A percentile compares a stretch with the other conserved stretches of the same genome.
Evolutionary conservation across 2,888 invertebrate genomes (phyloP).

Genomic region (Synergus japonicus): DNA sequence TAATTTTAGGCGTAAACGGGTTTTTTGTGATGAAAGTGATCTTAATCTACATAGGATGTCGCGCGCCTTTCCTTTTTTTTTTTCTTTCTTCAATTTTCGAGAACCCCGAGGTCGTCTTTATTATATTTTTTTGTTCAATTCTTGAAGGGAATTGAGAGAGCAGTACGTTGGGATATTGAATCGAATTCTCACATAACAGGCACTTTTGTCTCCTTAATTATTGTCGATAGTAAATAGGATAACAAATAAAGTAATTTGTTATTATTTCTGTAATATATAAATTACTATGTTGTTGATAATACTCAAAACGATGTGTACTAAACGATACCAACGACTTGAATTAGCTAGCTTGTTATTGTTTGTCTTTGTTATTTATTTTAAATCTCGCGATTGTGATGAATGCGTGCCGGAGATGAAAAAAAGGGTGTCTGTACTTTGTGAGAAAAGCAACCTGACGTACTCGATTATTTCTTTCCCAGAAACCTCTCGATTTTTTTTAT

Average conservation of each 20-base stretch:
- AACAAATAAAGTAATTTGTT: constrained; percentile 38
- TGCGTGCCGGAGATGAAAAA: neutral
- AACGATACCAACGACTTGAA: constrained; percentile 40
- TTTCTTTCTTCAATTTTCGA: constrained; percentile 8
- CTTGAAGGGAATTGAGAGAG: neutral
- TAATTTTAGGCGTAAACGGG: constrained; percentile 54
- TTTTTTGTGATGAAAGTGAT: constrained; percentile 41
- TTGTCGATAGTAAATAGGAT: constrained; percentile 40
- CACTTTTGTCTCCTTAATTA: constrained; percentile 33
- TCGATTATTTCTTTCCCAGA: neutral
- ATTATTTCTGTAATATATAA: constrained; percentile 39
- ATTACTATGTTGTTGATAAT: constrained; percentile 40
- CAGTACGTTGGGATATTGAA: neutral
- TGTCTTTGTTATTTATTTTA: constrained; percentile 39
- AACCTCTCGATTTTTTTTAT: constrained; percentile 2
- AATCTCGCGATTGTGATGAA: constrained; percentile 37
- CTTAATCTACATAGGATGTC: constrained; percentile 38
- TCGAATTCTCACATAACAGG: neutral
- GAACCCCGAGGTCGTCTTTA: constrained; percentile 4
- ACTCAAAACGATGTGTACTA: constrained; percentile 36
- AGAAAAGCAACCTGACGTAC: constrained; percentile 25
- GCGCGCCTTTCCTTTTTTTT: constrained; percentile 19
- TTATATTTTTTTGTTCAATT: constrained; percentile 3
- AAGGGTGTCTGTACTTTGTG: constrained; percentile 14
- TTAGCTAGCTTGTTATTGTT: constrained; percentile 38